Base-by-base conservation (phyloP, 1,140 invertebrate genomes). In the Hestina assimilis region DNA sequence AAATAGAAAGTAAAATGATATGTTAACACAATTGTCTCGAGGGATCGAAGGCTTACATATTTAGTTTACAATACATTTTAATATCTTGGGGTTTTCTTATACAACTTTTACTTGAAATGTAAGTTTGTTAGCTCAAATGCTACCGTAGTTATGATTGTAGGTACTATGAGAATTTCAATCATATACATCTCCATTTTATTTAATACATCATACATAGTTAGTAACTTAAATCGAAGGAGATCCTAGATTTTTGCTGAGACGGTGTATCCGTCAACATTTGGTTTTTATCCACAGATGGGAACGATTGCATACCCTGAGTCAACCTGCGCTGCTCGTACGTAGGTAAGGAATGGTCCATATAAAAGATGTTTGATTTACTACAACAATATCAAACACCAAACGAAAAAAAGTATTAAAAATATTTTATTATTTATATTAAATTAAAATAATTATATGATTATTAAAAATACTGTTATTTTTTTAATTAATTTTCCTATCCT, bases 201-300 rank as follows among this genome's bases (percentile, higher is more conserved):
- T 8, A 51, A 19, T 23, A 42, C 24, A 23, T 28, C 29, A 35
- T 7, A 24, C 23, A 11, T 52, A 42, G 50, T 29, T 45, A 42
- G 31, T 55, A 21, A 33, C 33, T 38, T 38, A 38, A 17, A 38
- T 38, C 15, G 19, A 17, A 59, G 41, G 41, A 50, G 24, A 50
- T 26, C 40, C 47, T 60, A 60, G 48, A 41, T 33, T 61, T 66
- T 66, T 60, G 63, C 54, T 81, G 72, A 84, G 85, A 79, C 83
- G 85, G 85, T 84, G 75, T 58, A 66, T 64, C 85, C 83, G 85
- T 87, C 85, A 88, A 88, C 59, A 74, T 86, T 87, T 85, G 79
- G 51, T 87, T 87, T 87, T 84, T 79, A 84, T 88, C 80, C 85
- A 81, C 85, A 88, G 85, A 84, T 88, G 69, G 66, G 63, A 38